Conservation (phyloP, 2,888 invertebrate genomes). For the Aporophyla nigra region DNA sequence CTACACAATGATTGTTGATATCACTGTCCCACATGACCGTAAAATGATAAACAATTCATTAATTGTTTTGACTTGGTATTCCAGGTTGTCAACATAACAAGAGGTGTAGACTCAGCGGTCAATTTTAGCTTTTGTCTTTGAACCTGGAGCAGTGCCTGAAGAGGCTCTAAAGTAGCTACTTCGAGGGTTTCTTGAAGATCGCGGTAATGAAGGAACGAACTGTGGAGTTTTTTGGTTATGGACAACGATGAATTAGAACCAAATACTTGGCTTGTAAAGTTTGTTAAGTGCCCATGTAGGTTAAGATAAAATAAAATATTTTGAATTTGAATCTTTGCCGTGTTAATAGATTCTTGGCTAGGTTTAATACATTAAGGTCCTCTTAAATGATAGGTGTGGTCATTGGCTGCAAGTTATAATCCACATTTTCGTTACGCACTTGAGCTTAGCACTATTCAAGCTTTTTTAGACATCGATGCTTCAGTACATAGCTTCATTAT, state of each 20-base stretch:
- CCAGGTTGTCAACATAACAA: not conserved
- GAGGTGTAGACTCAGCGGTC: not conserved
- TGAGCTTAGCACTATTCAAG: no score
- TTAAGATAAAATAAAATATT: no score
- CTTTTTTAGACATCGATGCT: no score
- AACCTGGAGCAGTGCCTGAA: not conserved
- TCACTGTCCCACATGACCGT: not conserved
- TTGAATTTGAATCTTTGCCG: not conserved
- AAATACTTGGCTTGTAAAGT: not conserved
- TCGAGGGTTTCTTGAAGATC: not conserved
- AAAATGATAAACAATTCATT: conserved; percentile 8
- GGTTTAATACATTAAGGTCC: not conserved
- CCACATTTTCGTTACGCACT: not conserved
- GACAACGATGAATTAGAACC: not conserved
- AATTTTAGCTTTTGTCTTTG: no score
- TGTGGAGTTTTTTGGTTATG: not conserved
- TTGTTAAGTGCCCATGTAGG: not conserved
- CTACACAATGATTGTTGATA: not conserved
- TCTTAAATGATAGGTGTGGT: no score
- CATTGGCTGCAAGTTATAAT: not conserved
- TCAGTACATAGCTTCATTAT: not conserved
- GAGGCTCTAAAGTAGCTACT: not conserved
- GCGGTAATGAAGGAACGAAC: not conserved
- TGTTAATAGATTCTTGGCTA: no score
- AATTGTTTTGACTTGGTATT: not conserved